phyloP scores from a whole-genome alignment of 2,113 vertebrate genomes.

The Todiramphus chloris region DNA sequence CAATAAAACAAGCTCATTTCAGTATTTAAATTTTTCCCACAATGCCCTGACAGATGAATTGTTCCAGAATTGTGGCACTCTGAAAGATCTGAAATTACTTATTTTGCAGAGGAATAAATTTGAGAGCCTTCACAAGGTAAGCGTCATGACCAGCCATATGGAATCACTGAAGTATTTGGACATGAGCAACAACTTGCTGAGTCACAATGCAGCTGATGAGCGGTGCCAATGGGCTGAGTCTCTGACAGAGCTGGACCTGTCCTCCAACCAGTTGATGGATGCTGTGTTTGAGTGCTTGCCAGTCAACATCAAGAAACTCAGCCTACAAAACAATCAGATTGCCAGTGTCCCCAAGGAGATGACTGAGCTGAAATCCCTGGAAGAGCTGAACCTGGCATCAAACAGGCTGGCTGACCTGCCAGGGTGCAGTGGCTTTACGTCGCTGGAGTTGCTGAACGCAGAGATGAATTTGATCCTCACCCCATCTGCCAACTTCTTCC shows the following conservation, averaged over 20 bases:
- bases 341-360: constrained; percentile 63
- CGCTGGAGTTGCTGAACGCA: constrained; percentile 72
- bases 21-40: constrained; percentile 79
- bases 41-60: constrained; percentile 82
- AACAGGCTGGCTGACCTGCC: constrained; percentile 85
- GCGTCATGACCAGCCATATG: constrained; percentile 69
- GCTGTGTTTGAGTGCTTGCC: constrained; percentile 85
- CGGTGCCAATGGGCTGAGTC: constrained; percentile 25
- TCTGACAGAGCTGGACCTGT: constrained; percentile 79
- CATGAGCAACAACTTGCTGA: constrained; percentile 80
- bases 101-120: constrained; percentile 81
- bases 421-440: constrained; percentile 66
- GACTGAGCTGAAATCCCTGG: constrained; percentile 68
- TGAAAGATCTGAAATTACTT: constrained; percentile 72
- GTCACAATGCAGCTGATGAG: constrained; percentile 35
- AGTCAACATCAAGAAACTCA: constrained; percentile 55
- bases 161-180: constrained; percentile 69
- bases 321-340: constrained; percentile 83
- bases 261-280: constrained; percentile 77
- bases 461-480: constrained; percentile 77
- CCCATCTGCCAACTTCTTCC: constrained; percentile 67
- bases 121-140: constrained; percentile 71
- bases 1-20: constrained; percentile 67
- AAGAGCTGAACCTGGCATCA: constrained; percentile 79
- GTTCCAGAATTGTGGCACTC: constrained; percentile 79